Percentiles rank a stretch among this genome's conserved stretches.
These are phyloP conservation scores for Malurus leucopterus DNA, from an alignment of 2,797 vertebrate species.

Conservation along the genomic window DNA sequence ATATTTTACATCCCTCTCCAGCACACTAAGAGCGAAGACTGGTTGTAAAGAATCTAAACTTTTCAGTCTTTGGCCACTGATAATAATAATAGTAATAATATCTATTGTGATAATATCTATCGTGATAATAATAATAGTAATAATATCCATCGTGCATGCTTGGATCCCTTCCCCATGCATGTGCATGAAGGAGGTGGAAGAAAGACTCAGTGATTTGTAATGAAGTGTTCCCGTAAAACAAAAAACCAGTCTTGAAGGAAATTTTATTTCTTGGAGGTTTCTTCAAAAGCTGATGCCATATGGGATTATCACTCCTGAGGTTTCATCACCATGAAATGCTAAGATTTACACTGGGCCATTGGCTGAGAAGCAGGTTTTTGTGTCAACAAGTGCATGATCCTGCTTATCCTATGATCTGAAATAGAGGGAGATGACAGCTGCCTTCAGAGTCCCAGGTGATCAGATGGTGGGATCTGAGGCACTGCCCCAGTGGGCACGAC, in stretches of 20 bases:
- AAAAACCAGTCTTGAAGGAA: not conserved
- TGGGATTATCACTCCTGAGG: not conserved
- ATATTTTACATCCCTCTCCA: not conserved
- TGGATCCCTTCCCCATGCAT: not conserved
- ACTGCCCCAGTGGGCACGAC: not conserved
- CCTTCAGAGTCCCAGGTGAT: not conserved
- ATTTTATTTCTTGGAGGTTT: slow-evolving; percentile 2
- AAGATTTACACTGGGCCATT: not conserved
- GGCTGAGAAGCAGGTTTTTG: not conserved
- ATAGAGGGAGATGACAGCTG: not conserved
- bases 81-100: not conserved
- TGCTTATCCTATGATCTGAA: not conserved
- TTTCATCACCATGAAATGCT: not conserved
- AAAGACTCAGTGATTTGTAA: not conserved
- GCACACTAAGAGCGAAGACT: not conserved
- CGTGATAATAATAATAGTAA: not conserved
- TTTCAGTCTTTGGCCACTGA: not conserved
- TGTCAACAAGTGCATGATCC: not conserved
- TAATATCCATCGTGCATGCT: not conserved
- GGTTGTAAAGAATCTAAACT: not conserved
- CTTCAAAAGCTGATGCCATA: not conserved
- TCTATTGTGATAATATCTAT: not conserved
- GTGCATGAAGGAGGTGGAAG: not conserved
- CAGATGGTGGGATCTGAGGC: not conserved
- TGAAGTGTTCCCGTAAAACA: not conserved